Conservation (phyloP, 30 jellyfish, hydroid and myxozoan genomes). For the Cassiopea andromeda region DNA sequence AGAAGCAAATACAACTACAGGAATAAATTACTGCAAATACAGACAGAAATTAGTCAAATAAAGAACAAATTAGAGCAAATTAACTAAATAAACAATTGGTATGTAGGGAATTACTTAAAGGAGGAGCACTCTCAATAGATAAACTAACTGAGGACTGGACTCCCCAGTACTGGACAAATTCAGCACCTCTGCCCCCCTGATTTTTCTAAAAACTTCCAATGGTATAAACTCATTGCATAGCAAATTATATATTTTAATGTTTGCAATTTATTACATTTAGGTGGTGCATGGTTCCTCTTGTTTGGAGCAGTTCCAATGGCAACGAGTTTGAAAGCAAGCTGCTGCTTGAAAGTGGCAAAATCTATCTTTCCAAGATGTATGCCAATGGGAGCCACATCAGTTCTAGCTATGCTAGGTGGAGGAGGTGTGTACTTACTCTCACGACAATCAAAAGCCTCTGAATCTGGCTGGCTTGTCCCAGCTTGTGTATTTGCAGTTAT, state of each 20-base stretch:
- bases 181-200: too few relatives aligned
- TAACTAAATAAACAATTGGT: too few relatives aligned
- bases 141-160: too few relatives aligned
- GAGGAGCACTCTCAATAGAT: too few relatives aligned
- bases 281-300: conserved; percentile 62
- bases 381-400: conserved; percentile 37
- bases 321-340: conserved; percentile 58
- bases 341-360: conserved; percentile 56
- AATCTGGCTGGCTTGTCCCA: conserved; percentile 51
- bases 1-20: too few relatives aligned
- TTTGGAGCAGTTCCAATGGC: conserved; percentile 66
- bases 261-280: conserved; percentile 13
- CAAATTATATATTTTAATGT: background rate
- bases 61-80: too few relatives aligned
- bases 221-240: too few relatives aligned
- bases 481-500: conserved; percentile 40
- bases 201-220: too few relatives aligned
- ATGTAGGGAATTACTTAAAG: too few relatives aligned
- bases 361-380: conserved; percentile 52
- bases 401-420: conserved; percentile 31
- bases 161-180: too few relatives aligned
- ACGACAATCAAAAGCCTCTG: conserved; percentile 5
- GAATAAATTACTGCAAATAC: too few relatives aligned
- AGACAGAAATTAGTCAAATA: too few relatives aligned
- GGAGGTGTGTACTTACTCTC: conserved; percentile 45